Evolutionary conservation across 2,888 invertebrate genomes (phyloP).

Genomic region (Nymphalis c-album): DNA sequence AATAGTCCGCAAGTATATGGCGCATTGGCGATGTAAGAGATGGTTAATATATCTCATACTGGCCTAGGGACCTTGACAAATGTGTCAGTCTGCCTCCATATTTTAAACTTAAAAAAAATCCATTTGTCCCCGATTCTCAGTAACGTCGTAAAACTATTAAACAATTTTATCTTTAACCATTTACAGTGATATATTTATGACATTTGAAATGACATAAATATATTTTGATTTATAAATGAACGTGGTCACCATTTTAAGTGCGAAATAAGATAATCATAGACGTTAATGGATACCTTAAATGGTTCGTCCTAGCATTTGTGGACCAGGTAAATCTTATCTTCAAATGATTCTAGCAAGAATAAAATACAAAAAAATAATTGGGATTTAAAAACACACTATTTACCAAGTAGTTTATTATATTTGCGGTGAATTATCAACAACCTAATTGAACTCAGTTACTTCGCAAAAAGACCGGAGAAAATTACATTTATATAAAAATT

Average conservation of each 20-base stretch:
- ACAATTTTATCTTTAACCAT: conserved; percentile 9
- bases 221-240: conserved; percentile 18
- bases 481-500: too few relatives aligned
- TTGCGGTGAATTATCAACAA: too few relatives aligned
- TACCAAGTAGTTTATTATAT: too few relatives aligned
- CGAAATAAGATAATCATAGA: conserved; percentile 17
- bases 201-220: conserved; percentile 18
- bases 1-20: too few relatives aligned
- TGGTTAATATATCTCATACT: too few relatives aligned
- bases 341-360: background rate
- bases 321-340: background rate
- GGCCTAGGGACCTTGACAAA: too few relatives aligned
- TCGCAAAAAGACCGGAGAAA: too few relatives aligned
- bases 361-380: background rate
- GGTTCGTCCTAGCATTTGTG: background rate
- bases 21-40: too few relatives aligned
- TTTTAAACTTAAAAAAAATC: background rate
- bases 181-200: conserved; percentile 16
- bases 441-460: too few relatives aligned
- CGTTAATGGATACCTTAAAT: conserved; percentile 12
- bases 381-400: background rate
- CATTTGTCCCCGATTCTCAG: conserved; percentile 3
- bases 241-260: conserved; percentile 15
- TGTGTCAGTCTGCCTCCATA: too few relatives aligned
- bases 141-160: background rate